Base-by-base conservation (phyloP, 1,140 invertebrate genomes). In the Thaumetopoea pityocampa region DNA sequence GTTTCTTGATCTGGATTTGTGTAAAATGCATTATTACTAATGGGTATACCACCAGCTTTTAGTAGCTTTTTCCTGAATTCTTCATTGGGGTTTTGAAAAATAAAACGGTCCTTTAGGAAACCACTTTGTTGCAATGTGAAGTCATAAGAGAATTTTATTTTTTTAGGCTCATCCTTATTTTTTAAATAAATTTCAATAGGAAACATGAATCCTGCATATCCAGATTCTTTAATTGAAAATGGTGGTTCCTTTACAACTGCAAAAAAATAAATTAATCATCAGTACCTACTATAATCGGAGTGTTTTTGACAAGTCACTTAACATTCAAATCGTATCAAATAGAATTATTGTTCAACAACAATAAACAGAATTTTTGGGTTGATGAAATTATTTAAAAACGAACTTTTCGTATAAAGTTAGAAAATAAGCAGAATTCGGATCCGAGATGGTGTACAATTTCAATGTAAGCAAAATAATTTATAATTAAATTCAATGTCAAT, bases 181-280 rank as follows among this genome's bases (percentile, higher is more conserved):
- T 92, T 94, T 53, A 98, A 91, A 70, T 95, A 92, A 35, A 99
- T 92, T 56, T 97, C 94, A 61, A 99, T 96, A 1, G 93, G 93
- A 28, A 98, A 86, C 22, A 89, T 87, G 72, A 99, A 99, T 8
- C 96, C 95, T 38, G 96, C 97, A 89, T 98, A 98, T 1, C 97
- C 97, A 4, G 94, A 94, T 73, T 98, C 96, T 58, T 92, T 92
- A 8, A 98, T 89, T 28, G 88, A 82, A 86, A 95, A 99, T n/a
- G 97, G 96, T 20, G 96, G 95, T 37, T 96, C 93, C 67, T 96
- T 97, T 1, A 95, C 76, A 52, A 93, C 93, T 94, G 80, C 44
- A 90, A 89, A 45, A 36, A 38, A 41, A 35, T 32, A 57, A n/a
- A n/a, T n/a, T n/a, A n/a, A n/a, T n/a, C n/a, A n/a, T n/a, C n/a